phyloP scores from a whole-genome alignment of 2,888 invertebrate species.

The Nudaria mundana region DNA sequence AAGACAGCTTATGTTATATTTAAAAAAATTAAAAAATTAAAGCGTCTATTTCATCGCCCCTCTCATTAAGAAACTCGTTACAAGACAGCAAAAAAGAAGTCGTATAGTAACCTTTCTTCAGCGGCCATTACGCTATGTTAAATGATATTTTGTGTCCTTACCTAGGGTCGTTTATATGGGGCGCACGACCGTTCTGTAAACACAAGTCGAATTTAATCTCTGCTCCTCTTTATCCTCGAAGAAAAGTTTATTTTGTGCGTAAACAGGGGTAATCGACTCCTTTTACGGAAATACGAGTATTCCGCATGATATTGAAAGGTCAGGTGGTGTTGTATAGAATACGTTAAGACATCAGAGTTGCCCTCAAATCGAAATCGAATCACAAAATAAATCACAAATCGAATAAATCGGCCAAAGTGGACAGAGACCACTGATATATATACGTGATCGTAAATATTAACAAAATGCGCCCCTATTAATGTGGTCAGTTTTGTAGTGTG shows the following conservation, averaged over 20 bases:
- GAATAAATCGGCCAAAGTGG: conserved; percentile 45
- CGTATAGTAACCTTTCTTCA: conserved; percentile 71
- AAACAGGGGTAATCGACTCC: conserved; percentile 71
- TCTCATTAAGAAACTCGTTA: conserved; percentile 74
- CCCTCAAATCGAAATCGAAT: too few relatives aligned
- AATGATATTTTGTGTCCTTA: conserved; percentile 73
- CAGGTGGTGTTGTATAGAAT: conserved; percentile 61
- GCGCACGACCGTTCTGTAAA: conserved; percentile 58
- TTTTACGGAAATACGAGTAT: conserved; percentile 57
- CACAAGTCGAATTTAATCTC: conserved; percentile 73
- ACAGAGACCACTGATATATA: conserved; percentile 40
- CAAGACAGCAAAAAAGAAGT: conserved; percentile 71
- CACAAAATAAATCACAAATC: conserved; percentile 41
- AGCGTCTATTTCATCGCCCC: conserved; percentile 48
- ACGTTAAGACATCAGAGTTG: conserved; percentile 46
- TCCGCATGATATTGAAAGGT: conserved; percentile 62
- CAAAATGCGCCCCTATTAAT: conserved; percentile 29
- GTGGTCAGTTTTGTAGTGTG: conserved; percentile 22
- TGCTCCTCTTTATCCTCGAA: conserved; percentile 66
- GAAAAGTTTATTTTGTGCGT: conserved; percentile 76
- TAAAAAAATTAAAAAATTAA: conserved; percentile 51
- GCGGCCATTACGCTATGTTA: conserved; percentile 71
- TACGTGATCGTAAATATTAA: conserved; percentile 45
- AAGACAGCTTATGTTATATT: too few relatives aligned
- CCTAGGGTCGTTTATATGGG: conserved; percentile 70